Base-by-base conservation (phyloP, 1,140 invertebrate species). In the Conus betulinus region DNA sequence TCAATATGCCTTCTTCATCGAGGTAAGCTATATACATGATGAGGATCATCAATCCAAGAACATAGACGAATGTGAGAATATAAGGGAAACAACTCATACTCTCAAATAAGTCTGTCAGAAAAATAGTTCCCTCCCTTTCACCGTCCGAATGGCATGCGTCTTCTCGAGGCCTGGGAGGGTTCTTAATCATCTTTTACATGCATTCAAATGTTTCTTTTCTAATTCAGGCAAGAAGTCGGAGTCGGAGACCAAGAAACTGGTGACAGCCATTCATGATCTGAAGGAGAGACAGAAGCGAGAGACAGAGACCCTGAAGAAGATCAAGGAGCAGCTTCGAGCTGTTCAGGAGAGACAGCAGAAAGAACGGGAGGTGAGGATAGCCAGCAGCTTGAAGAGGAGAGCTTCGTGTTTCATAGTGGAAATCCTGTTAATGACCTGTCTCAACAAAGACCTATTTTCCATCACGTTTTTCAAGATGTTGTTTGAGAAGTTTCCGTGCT, bases 271-370 rank as follows among this genome's bases (percentile, higher is more conserved):
- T 52, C 93, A 94, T 85, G 92, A 93, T 55, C 87, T 94, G 88
- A 94, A 94, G 88, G 93, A 94, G 82, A 89, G 90, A 84, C 90
- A 94, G 85, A 93, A 92, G 82, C 83, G 88, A 83, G 93, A 94
- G 89, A 93, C 92, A 4, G 94, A 94, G 39, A 84, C 63, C 10
- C 82, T 94, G 57, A 94, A 93, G 86, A 82, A 90, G 23, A 57
- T 94, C 15, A 94, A 94, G 88, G 90, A 91, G 76, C 87, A 91
- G 39, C 88, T 94, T 20, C 89, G 91, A 20, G 93, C 91, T 53
- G 79, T 94, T 4, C 91, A 92, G 67, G 93, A 93, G n/a, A 92
- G 91, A 88, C 93, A 93, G 85, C 90, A 91, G 63, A 63, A 89
- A 67, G 93, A 94, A 85, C 93, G 93, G 89, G 93, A 94, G 89